phyloP scores from a whole-genome alignment of 2,888 invertebrate genomes.

The Hypomecis atomaria region DNA sequence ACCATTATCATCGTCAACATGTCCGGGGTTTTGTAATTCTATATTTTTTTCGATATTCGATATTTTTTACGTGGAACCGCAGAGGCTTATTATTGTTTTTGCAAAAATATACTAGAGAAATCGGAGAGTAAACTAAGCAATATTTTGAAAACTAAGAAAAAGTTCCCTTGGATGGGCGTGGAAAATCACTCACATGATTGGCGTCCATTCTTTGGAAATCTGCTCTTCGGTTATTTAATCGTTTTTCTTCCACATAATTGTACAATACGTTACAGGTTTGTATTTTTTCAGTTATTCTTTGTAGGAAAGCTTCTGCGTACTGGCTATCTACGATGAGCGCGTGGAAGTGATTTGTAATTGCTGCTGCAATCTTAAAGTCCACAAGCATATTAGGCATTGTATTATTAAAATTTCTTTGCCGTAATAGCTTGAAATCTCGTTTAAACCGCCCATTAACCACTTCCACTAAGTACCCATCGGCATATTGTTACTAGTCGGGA shows the following conservation, averaged over 20 bases:
- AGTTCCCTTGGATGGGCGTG: not conserved
- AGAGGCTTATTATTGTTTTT: no score
- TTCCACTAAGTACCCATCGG: no score
- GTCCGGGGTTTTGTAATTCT: not conserved
- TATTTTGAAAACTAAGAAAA: not conserved
- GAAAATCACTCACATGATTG: constrained; percentile 1
- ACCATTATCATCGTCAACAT: constrained; percentile 1
- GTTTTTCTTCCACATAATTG: constrained; percentile 19
- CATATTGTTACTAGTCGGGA: constrained; percentile 21
- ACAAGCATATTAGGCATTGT: constrained; percentile 13
- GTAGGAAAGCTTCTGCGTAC: constrained; percentile 10
- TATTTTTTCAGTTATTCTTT: constrained; percentile 6
- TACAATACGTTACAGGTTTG: constrained; percentile 17
- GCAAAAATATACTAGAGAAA: not conserved
- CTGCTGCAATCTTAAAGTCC: constrained; percentile 22
- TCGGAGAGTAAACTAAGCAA: not conserved
- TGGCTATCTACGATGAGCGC: not conserved
- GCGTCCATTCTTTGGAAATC: constrained; percentile 20
- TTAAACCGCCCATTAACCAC: constrained; percentile 15
- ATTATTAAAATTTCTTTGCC: constrained; percentile 14
- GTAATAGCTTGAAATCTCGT: constrained; percentile 9
- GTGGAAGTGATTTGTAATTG: constrained; percentile 9
- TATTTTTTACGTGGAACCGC: no score
- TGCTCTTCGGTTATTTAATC: constrained; percentile 12
- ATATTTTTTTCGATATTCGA: not conserved